Base-by-base conservation (phyloP, 2,113 vertebrate species). In the Brachirus orientalis region DNA sequence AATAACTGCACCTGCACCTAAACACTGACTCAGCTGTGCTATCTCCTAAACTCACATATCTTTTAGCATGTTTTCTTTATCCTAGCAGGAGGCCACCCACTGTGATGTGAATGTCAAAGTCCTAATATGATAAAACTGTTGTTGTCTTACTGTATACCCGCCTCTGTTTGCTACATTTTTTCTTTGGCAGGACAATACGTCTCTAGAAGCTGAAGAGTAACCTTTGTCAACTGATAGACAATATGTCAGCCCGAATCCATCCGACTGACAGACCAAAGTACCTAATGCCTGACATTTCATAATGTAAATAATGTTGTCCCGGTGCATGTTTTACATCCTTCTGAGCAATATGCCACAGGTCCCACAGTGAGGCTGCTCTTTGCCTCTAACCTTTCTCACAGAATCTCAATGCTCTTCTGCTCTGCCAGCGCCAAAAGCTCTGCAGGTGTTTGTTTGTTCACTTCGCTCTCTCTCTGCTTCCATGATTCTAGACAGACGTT, bases 211-310 rank as follows among this genome's bases (percentile, higher is more conserved):
- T 61, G 41, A 38, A 63, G 48, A 69, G 72, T 59, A 69, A 75
- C 74, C 61, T n/a, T 63, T 44, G 60, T 12, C 6, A 10, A 41
- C 61, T 64, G 75, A 69, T 61, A 45, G 75, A 72, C 59, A 64
- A 67, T 60, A 73, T 58, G 69, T 77, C 67, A 79, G 44, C 43
- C 36, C 3, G 28, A 62, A 74, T 67, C 62, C 16, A 41, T 56
- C 51, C 56, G 62, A 77, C 57, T 71, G 72, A 69, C 65, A 61
- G 46, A 51, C 57, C 50, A 62, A 74, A 63, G 75, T 65, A 63
- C 55, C 69, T 83, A 69, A 80, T 70, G 64, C 56, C 65, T 89
- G 89, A 87, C 89, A 88, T 88, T 89, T 91, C 63, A 54, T 79
- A 72, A 86, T 84, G 88, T 85, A 87, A 88, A 89, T 80, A 80